Evolutionary conservation across 2,113 vertebrate genomes (phyloP), one percentile per base, ranked within the genome.

Genomic region (Toxotes jaculatrix): DNA sequence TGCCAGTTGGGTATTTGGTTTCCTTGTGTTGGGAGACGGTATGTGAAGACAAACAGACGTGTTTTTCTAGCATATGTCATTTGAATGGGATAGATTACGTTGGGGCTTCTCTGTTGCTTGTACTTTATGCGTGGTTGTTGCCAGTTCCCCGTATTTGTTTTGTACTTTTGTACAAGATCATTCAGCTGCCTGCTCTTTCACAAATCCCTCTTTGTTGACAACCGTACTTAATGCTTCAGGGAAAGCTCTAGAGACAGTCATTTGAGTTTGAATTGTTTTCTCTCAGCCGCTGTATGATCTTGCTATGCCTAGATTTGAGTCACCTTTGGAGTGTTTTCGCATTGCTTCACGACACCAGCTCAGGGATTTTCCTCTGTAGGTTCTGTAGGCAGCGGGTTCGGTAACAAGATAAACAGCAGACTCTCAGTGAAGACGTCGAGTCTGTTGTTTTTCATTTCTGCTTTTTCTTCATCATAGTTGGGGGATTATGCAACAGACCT

Each of bases 161-260:
- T 86, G 61, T 60, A 11, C 53, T 81, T 31, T 47, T 38, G 56
- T 77, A 66, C 59, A 27, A 59, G 66, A 88, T 88, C 68, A 61
- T 74, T 86, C 78, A 82, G 7, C 72, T 56, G 71, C 68, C 49
- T 66, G 55, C 72, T 74, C 60, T 75, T 77, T 21, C 17, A 49
- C 36, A 71, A 86, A 89, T 91, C 78, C 80, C 71, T 49, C 56
- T 45, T 63, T 85, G 84, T 89, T 83, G 89, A 88, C 86, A 87
- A 45, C 75, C 34, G 67, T 51, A 36, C 82, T 85, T 83, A 80
- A 80, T 38, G 56, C 55, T 49, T 49, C 19, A 57, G 75, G 40
- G 63, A 70, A 80, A 67, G 56, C 71, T 68, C 45, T 0, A 49
- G 76, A 80, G 59, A 66, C 65, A 80, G 6, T 51, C 10, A 19